phyloP scores from a whole-genome alignment of 2,888 invertebrate species.

The Hydrotaea cyrtoneurina region DNA sequence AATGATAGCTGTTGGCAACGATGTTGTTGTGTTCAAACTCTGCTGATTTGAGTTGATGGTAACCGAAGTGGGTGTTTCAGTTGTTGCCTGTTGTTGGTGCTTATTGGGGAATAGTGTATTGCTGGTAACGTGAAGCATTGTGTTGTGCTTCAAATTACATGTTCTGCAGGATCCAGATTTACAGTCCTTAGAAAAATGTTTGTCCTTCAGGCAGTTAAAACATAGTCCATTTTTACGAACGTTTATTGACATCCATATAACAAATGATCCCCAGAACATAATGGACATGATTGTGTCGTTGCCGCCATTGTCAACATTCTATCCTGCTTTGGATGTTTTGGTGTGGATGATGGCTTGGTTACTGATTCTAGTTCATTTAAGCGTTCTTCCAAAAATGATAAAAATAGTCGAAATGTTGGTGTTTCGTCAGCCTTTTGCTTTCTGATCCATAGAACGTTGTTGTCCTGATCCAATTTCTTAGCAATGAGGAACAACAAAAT shows the following conservation, averaged over 20 bases:
- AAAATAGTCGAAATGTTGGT: neutral
- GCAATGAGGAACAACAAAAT: slow-evolving; percentile 37
- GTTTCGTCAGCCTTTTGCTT: slow-evolving; percentile 15
- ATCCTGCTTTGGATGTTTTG: no score
- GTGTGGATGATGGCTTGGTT: no score
- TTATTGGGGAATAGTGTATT: neutral
- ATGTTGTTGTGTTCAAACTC: neutral
- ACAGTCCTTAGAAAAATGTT: slow-evolving; percentile 49
- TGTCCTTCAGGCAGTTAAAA: slow-evolving; percentile 52
- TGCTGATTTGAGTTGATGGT: slow-evolving; percentile 27
- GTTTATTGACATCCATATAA: slow-evolving; percentile 51
- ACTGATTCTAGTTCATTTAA: no score
- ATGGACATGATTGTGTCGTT: slow-evolving; percentile 24
- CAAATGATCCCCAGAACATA: slow-evolving; percentile 32
- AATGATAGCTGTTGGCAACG: slow-evolving; percentile 50
- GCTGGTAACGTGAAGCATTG: slow-evolving; percentile 41
- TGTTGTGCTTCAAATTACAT: slow-evolving; percentile 52
- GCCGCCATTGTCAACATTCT: neutral
- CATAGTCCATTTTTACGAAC: slow-evolving; percentile 35
- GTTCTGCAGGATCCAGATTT: slow-evolving; percentile 40
- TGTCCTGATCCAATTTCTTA: slow-evolving; percentile 43
- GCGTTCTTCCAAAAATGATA: no score
- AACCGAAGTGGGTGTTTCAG: neutral
- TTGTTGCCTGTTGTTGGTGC: neutral
- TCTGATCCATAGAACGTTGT: slow-evolving; percentile 49